Percentiles rank a stretch among this genome's conserved stretches.
Conservation (phyloP, 53 echinoderm and acorn worm genomes). For the Pentamera pediparva region DNA sequence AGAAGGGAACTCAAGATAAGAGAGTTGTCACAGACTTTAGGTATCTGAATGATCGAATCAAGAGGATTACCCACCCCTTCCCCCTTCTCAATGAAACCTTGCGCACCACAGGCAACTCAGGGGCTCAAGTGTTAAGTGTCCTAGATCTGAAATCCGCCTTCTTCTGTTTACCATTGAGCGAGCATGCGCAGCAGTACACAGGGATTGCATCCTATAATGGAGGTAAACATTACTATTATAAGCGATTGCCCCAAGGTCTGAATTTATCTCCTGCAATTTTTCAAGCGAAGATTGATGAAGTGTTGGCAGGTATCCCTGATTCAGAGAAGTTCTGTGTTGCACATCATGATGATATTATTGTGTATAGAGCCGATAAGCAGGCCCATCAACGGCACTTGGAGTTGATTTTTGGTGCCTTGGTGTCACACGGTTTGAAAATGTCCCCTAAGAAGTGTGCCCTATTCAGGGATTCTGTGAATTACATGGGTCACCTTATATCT, state of each 20-base stretch:
- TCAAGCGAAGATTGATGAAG: conserved; percentile 23
- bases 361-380: neutral
- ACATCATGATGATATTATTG: conserved; percentile 29
- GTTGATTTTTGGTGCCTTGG: neutral
- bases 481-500: conserved; percentile 25
- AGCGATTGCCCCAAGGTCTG: conserved; percentile 40
- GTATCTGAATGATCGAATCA: conserved; percentile 1
- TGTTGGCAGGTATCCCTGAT: neutral
- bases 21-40: conserved; percentile 30
- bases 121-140: neutral
- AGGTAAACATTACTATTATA: conserved; percentile 49
- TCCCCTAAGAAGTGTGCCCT: conserved; percentile 13
- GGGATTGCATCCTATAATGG: conserved; percentile 46
- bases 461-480: neutral
- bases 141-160: conserved; percentile 36
- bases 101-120: neutral
- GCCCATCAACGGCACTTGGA: neutral
- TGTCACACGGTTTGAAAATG: conserved; percentile 5
- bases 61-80: conserved; percentile 15
- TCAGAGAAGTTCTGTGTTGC: conserved; percentile 34
- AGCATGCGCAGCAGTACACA: conserved; percentile 42
- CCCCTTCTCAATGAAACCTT: conserved; percentile 18
- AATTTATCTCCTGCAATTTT: conserved; percentile 40
- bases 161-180: conserved; percentile 34
- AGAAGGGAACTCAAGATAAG: conserved; percentile 1